Evolutionary conservation across 2,797 vertebrate species (phyloP).

Genomic region (Tamandua tetradactyla): DNA sequence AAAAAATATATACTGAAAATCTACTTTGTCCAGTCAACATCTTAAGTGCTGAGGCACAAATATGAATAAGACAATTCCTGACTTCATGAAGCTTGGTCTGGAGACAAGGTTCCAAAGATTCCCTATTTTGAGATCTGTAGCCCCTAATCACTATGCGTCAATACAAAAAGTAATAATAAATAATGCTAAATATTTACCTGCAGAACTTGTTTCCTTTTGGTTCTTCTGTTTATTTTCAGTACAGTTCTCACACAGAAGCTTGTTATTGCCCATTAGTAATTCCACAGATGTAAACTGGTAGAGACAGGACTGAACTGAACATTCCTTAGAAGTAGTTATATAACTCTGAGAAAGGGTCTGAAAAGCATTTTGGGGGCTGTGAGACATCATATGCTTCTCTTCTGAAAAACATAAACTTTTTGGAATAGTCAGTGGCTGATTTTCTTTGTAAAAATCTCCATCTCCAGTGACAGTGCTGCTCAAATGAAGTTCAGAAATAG

Average conservation of each 20-base stretch:
- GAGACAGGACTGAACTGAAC: conserved; percentile 98
- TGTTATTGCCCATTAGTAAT: conserved; percentile 98
- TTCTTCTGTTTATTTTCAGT: conserved; percentile 91
- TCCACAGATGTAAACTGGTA: conserved; percentile 98
- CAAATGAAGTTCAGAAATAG: conserved; percentile 90
- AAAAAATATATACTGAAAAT: conserved; percentile 12
- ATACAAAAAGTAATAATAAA: background rate
- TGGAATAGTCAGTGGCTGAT: conserved; percentile 78
- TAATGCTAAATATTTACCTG: conserved; percentile 84
- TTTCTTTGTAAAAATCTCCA: conserved; percentile 79
- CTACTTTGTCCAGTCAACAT: background rate
- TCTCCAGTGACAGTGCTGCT: conserved; percentile 80
- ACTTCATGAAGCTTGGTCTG: background rate
- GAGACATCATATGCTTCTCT: conserved; percentile 74
- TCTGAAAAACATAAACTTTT: conserved; percentile 79
- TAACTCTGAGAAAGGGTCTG: conserved; percentile 96
- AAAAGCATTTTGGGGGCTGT: conserved; percentile 91
- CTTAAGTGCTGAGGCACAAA: background rate
- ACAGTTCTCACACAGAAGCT: conserved; percentile 96
- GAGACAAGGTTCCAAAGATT: background rate
- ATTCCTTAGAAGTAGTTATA: conserved; percentile 95
- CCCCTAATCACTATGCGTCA: background rate
- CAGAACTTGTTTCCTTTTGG: conserved; percentile 86
- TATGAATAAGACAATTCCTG: background rate
- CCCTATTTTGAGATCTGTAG: background rate